Evolutionary conservation across 2,113 vertebrate genomes (phyloP).

Genomic region (Catagonus wagneri): DNA sequence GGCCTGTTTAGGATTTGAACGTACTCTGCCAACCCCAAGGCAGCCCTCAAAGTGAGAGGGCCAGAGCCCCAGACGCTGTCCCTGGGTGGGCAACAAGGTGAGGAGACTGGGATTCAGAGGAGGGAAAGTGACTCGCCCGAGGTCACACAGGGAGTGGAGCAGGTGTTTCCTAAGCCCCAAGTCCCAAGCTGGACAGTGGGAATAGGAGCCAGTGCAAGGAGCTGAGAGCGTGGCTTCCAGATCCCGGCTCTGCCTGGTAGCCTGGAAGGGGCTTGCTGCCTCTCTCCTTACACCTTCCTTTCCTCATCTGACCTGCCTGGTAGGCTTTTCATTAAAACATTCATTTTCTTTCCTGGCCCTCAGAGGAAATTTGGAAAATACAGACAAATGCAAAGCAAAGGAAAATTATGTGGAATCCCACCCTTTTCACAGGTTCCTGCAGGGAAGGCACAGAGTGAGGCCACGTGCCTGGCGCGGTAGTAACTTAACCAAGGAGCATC

Average conservation of each 20-base stretch:
- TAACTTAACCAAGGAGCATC: background rate
- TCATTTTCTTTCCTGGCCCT: background rate
- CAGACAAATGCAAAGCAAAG: background rate
- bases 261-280: background rate
- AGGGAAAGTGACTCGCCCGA: background rate
- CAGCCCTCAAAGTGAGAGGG: background rate
- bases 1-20: background rate
- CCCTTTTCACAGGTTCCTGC: background rate
- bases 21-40: background rate
- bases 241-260: background rate
- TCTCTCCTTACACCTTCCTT: background rate
- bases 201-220: background rate
- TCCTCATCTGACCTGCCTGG: background rate
- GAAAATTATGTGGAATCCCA: background rate
- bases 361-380: slow-evolving; percentile 19
- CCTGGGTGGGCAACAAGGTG: background rate
- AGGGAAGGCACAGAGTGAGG: background rate
- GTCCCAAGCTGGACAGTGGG: background rate
- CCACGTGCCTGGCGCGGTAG: background rate
- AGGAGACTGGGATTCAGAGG: background rate
- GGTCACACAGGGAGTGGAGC: background rate
- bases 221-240: background rate
- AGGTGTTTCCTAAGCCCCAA: background rate
- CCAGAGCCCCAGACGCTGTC: background rate
- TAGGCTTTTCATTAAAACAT: background rate